These are phyloP conservation scores for Clarias pachynema DNA, from an alignment of 2,797 vertebrate species.

Conservation along the genomic window DNA sequence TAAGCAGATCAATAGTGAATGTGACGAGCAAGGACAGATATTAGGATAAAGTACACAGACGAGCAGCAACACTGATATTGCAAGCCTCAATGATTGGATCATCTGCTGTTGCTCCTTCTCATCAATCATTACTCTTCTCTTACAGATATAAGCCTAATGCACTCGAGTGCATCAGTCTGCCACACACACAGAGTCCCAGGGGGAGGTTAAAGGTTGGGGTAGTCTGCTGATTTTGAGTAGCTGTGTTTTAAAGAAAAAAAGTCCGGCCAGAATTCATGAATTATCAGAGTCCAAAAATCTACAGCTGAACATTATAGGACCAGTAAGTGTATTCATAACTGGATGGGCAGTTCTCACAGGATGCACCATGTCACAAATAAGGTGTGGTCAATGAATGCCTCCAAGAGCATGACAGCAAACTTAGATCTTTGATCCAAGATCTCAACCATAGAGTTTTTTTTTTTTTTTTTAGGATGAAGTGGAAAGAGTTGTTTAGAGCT, in stretches of 20 bases:
- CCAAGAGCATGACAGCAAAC: not conserved
- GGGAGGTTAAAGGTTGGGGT: not conserved
- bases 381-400: not conserved
- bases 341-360: not conserved
- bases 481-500: not conserved
- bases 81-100: not conserved
- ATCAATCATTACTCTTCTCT: constrained; percentile 17
- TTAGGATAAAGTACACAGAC: not conserved
- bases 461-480: not conserved
- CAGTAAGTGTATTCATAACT: not conserved
- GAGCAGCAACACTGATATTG: not conserved
- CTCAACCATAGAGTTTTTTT: not conserved
- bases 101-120: not conserved
- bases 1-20: constrained; percentile 18
- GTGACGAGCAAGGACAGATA: constrained; percentile 17
- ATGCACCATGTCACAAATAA: not conserved
- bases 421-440: not conserved
- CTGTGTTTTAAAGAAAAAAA: not conserved
- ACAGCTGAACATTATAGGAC: not conserved
- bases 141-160: constrained; percentile 11
- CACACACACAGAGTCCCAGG: no score
- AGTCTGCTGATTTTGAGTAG: not conserved
- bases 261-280: not conserved
- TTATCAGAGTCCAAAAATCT: not conserved
- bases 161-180: constrained; percentile 11